Conservation (phyloP, 2,888 invertebrate genomes). For the Lathronympha strigana region DNA sequence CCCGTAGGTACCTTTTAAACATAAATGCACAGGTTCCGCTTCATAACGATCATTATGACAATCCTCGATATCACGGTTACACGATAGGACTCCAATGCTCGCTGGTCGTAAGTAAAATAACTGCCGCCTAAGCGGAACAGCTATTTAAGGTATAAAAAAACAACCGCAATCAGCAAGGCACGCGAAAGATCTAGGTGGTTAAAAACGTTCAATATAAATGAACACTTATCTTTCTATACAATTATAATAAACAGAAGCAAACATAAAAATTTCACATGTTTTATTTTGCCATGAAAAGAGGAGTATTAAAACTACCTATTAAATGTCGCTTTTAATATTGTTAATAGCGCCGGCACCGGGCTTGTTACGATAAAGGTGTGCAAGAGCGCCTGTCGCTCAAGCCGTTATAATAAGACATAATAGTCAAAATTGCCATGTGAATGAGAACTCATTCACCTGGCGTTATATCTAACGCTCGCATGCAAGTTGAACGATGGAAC, state of each 20-base stretch:
- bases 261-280: conserved; percentile 20
- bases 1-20: no score
- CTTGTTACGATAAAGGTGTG: conserved; percentile 43
- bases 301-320: conserved; percentile 23
- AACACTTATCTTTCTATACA: background rate
- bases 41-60: no score
- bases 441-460: conserved; percentile 62
- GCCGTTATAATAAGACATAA: conserved; percentile 56
- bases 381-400: conserved; percentile 59
- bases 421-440: conserved; percentile 67
- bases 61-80: no score
- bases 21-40: no score
- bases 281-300: conserved; percentile 14
- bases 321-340: conserved; percentile 30
- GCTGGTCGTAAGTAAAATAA: no score
- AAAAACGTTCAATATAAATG: background rate
- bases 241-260: background rate
- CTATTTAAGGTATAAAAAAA: no score
- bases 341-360: conserved; percentile 14
- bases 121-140: no score
- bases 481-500: background rate
- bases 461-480: background rate
- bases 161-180: no score
- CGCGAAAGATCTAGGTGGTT: background rate
- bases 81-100: no score